Conservation (phyloP, 1,140 invertebrate genomes). For the Sipha flava region DNA sequence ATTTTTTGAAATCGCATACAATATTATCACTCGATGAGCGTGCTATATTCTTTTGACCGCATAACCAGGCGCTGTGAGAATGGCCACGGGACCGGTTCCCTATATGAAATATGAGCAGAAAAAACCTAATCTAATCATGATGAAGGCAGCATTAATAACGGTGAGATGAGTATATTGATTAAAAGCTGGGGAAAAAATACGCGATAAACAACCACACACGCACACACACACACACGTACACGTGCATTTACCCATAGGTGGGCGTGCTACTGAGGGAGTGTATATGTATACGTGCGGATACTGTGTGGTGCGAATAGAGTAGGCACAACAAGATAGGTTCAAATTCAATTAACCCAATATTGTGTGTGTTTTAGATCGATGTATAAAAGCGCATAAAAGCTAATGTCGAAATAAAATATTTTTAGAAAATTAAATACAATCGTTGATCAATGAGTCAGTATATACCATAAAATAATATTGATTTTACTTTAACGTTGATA, state of each 20-base stretch:
- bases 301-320: background rate
- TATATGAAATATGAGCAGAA: background rate
- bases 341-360: conserved; percentile 18
- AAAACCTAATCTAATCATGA: background rate
- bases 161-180: background rate
- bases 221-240: background rate
- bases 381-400: no score
- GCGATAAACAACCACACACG: background rate
- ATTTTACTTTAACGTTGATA: no score
- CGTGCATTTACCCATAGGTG: background rate
- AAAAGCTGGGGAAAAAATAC: background rate
- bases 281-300: background rate
- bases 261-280: no score
- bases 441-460: no score
- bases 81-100: no score
- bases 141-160: background rate
- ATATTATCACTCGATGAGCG: no score
- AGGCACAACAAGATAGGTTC: background rate
- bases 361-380: background rate
- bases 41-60: no score
- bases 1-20: no score
- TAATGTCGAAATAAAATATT: no score
- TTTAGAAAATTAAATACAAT: no score
- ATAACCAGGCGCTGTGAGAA: no score
- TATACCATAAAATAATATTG: no score